These are phyloP conservation scores for Petrocephalus zakoni DNA, from an alignment of 2,113 vertebrate species.

Conservation along the genomic window DNA sequence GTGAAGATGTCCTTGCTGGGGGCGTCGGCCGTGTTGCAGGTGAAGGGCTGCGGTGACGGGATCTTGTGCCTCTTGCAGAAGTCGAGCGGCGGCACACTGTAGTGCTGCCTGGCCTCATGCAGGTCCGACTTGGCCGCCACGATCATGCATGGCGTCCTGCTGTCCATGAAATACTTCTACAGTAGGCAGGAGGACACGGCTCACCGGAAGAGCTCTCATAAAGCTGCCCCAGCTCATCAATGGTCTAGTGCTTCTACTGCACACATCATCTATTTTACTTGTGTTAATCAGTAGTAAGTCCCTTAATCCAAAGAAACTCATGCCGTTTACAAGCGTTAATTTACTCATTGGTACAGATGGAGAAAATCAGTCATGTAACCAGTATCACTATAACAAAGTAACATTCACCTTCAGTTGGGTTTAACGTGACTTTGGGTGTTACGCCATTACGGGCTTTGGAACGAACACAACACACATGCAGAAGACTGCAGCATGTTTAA, in stretches of 20 bases:
- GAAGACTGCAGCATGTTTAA: not conserved
- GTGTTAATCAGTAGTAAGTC: not conserved
- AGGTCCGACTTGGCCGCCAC: constrained; percentile 89
- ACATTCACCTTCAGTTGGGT: not conserved
- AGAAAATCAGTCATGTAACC: not conserved
- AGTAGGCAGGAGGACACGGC: constrained; percentile 18
- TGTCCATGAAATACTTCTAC: constrained; percentile 94
- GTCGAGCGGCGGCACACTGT: constrained; percentile 77
- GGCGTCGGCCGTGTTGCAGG: constrained; percentile 72
- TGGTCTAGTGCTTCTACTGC: not conserved
- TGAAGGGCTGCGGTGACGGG: constrained; percentile 92
- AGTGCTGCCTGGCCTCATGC: constrained; percentile 83
- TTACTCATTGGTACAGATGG: not conserved
- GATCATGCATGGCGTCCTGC: constrained; percentile 87
- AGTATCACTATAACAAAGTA: not conserved
- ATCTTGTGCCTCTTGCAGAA: constrained; percentile 96
- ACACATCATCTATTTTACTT: not conserved
- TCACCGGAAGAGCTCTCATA: not conserved
- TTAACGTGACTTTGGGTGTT: not conserved
- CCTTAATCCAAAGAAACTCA: not conserved
- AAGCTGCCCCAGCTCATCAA: not conserved
- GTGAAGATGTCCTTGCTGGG: constrained; percentile 89
- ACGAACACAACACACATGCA: not conserved
- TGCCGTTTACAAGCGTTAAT: not conserved
- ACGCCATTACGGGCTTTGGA: not conserved